Base-by-base conservation (phyloP, 2,113 vertebrate genomes). In the Leuciscus idus region DNA sequence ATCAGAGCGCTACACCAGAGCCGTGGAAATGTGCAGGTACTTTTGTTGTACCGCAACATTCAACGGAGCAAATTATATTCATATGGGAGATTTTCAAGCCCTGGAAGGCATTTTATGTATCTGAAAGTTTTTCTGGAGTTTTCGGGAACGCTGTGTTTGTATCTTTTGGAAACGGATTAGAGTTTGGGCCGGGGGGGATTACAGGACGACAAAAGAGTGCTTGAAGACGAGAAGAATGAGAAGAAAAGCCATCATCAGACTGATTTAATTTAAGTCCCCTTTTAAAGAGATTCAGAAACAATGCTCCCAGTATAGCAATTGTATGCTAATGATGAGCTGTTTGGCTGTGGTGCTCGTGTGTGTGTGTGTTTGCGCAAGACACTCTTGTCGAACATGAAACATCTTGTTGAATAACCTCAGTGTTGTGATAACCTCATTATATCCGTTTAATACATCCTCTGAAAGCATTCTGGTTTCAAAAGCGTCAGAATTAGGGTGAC, bases 231-330 rank as follows among this genome's bases (percentile, higher is more conserved):
- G 62, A 76, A 72, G 73, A 84, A 84, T 43, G 39, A 52, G 39
- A 61, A 46, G 61, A 75, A 75, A 77, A 82, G n/a, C 85, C 36
- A 59, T 89, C 90, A 93, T 90, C 90, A 92, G 91, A 92, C 87
- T 84, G 89, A 92, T 93, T 94, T 90, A 87, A 87, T 90, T 91
- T 88, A 89, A 88, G 89, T 87, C 90, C 79, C 88, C 82, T 88
- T 95, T 94, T 92, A 92, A 91, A 89, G 81, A 93, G 93, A 94
- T 93, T 92, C 92, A 36, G 88, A 87, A 74, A 94, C 93, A 94
- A 93, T 93, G 92, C 89, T 91, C 85, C 91, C 93, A 91, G 93
- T 88, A 91, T 92, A 89, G 88, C 81, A 48, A 93, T 92, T 95
- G 94, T 95, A 94, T 88, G 86, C 88, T 87, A 84, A 79, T 88